Evolutionary conservation across 1,140 invertebrate genomes (phyloP).

Genomic region (Lethrus apterus): DNA sequence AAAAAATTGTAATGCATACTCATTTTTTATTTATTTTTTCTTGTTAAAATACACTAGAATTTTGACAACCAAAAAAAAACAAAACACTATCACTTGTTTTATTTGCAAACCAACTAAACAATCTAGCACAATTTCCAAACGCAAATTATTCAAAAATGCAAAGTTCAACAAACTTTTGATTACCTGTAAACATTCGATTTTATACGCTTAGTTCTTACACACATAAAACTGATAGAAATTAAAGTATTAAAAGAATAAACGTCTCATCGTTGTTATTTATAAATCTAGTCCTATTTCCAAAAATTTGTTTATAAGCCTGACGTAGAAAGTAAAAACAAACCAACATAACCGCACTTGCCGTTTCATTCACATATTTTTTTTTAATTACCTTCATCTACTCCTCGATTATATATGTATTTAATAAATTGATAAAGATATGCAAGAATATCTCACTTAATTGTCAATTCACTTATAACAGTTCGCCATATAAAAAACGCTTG

Average conservation of each 20-base stretch:
- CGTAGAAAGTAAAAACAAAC: neutral
- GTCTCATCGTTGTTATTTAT: neutral
- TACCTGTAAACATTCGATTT: conserved; percentile 20
- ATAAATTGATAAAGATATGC: conserved; percentile 25
- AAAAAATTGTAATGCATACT: conserved; percentile 23
- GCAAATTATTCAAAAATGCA: conserved; percentile 1
- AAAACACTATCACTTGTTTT: conserved; percentile 7
- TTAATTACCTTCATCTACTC: conserved; percentile 34
- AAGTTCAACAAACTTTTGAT: conserved; percentile 26
- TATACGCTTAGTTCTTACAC: neutral
- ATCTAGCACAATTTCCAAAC: neutral
- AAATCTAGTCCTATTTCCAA: neutral
- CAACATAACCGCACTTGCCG: neutral
- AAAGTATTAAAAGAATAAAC: neutral
- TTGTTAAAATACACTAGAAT: conserved; percentile 14
- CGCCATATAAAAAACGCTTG: conserved; percentile 24
- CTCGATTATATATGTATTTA: conserved; percentile 28
- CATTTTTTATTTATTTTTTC: conserved; percentile 2
- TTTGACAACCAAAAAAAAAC: conserved; percentile 12
- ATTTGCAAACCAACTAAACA: conserved; percentile 6
- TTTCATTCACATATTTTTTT: neutral
- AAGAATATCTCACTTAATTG: conserved; percentile 22
- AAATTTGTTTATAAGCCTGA: conserved; percentile 5
- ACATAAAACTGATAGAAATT: conserved; percentile 1
- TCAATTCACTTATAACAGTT: conserved; percentile 29